phyloP scores from a whole-genome alignment of 2,797 vertebrate genomes.

The Scleropages formosus region DNA sequence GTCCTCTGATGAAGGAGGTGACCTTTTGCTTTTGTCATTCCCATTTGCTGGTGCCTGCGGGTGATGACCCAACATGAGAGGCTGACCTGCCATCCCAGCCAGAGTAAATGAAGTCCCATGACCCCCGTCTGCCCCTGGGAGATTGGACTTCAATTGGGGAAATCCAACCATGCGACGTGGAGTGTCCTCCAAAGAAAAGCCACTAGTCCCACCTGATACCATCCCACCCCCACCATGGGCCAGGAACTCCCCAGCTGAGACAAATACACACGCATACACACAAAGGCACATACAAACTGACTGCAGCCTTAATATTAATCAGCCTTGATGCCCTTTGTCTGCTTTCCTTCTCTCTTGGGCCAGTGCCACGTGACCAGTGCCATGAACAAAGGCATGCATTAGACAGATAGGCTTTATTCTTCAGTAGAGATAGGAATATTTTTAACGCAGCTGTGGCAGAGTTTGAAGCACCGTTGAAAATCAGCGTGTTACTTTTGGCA shows the following conservation, averaged over 20 bases:
- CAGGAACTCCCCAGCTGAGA: slow-evolving; percentile 24
- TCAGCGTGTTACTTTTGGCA: no score
- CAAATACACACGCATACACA: neutral
- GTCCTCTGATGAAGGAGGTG: slow-evolving; percentile 28
- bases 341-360: neutral
- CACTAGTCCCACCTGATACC: slow-evolving; percentile 21
- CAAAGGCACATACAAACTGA: neutral
- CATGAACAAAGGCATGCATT: no score
- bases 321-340: slow-evolving; percentile 23
- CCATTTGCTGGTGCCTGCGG: slow-evolving; percentile 32
- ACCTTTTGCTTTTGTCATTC: slow-evolving; percentile 37
- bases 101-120: slow-evolving; percentile 19
- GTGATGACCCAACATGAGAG: slow-evolving; percentile 29
- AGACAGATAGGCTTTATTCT: no score
- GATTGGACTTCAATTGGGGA: slow-evolving; percentile 21
- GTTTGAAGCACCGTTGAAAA: no score
- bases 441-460: no score
- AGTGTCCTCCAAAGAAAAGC: slow-evolving; percentile 22
- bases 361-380: no score
- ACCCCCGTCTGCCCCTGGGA: neutral
- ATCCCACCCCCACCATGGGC: slow-evolving; percentile 19
- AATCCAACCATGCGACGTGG: slow-evolving; percentile 21
- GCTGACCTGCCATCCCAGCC: slow-evolving; percentile 4
- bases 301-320: slow-evolving; percentile 16
- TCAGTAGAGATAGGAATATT: no score